These are phyloP conservation scores for Scolopax mira DNA, from an alignment of 2,113 vertebrate genomes.

Conservation along the genomic window DNA sequence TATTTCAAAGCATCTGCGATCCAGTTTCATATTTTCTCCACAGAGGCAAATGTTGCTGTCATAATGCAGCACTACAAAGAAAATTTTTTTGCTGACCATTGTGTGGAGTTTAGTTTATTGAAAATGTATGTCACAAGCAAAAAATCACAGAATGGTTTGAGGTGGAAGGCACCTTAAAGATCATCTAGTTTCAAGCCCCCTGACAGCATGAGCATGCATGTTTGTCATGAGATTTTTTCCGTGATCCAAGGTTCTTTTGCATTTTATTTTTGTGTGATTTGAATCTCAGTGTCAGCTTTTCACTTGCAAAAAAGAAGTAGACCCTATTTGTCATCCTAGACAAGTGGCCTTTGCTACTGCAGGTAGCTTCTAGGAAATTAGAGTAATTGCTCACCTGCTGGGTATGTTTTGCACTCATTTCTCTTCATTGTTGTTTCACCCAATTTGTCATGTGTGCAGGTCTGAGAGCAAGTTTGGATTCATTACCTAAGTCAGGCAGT, in stretches of 20 bases:
- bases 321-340: constrained; percentile 18
- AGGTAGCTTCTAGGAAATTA: constrained; percentile 38
- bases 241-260: background rate
- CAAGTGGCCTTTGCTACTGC: background rate
- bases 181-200: background rate
- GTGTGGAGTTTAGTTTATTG: background rate
- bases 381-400: background rate
- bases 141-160: background rate
- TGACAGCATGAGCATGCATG: background rate
- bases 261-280: background rate
- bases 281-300: background rate
- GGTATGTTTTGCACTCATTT: constrained; percentile 12
- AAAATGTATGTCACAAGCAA: background rate
- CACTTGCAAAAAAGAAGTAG: background rate
- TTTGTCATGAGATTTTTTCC: background rate
- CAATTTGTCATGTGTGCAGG: background rate
- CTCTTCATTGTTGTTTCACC: constrained; percentile 5
- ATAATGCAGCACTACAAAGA: background rate
- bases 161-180: background rate
- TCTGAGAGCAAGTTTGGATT: constrained; percentile 28
- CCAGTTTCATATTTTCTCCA: background rate
- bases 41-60: background rate
- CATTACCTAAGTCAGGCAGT: background rate
- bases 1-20: background rate
- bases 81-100: background rate